Base-by-base conservation (phyloP, 2,113 vertebrate species). In the Delphinus delphis region DNA sequence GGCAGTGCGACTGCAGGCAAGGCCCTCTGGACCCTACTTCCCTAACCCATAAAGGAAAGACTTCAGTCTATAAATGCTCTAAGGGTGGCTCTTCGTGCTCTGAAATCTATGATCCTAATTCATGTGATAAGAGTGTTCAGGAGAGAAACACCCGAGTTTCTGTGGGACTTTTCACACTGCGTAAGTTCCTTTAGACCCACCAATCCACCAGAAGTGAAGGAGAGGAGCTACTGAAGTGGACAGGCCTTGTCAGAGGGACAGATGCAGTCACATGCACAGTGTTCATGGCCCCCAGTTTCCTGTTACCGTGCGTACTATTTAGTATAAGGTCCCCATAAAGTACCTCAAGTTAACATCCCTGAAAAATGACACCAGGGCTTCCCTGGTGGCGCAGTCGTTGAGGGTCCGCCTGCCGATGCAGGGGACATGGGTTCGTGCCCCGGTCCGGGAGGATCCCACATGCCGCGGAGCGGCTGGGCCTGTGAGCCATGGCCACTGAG, bases 281-380 rank as follows among this genome's bases (percentile, higher is more conserved):
- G 2, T 17, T 41, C 0, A 2, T 0, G 26, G 31, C n/a, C 36
- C 26, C 62, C 44, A 33, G 15, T 17, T 68, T 67, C 87, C 68
- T 25, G 47, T 47, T 44, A 14, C 31, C 0, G 0, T 26, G 62
- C 23, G 0, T 0, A 17, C n/a, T 11, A 9, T 6, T 36, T 26
- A 10, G 17, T 1, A 53, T 11, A 9, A 14, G 31, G 63, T 55
- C 36, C 28, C 65, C 28, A n/a, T 2, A 9, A 50, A 33, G n/a
- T 2, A 21, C 44, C 68, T 7, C 0, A 68, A 71, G 60, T 33
- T 21, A 62, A 67, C 58, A 2, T 44, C 68, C 58, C 44, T 33
- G 6, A 25, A 71, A 53, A 55, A 10, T 10, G 8, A 50, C 58
- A 17, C 17, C 67, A 38, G 15, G 47, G 47, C 47, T 50, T 50